These are phyloP conservation scores for Nesidiocoris tenuis DNA, from an alignment of 2,888 invertebrate species.

Conservation along the genomic window DNA sequence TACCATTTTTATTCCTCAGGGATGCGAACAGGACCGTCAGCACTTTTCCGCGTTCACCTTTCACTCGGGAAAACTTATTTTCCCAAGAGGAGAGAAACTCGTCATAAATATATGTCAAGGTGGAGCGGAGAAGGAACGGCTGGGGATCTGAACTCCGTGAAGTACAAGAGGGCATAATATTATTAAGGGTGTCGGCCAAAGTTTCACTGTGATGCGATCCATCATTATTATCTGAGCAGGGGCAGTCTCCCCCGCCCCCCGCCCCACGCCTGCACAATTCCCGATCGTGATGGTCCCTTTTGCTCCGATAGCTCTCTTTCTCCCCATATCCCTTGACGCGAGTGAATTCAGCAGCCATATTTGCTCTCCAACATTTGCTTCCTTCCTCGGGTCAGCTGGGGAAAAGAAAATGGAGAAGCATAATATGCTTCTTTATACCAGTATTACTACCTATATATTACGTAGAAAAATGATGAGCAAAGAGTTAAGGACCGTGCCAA, in stretches of 20 bases:
- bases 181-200: constrained; percentile 48
- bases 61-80: constrained; percentile 28
- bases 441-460: no score
- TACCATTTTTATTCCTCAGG: not conserved
- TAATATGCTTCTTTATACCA: no score
- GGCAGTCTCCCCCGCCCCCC: constrained; percentile 35
- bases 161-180: constrained; percentile 49
- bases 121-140: constrained; percentile 34
- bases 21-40: not conserved
- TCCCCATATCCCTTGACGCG: no score
- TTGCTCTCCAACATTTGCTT: constrained; percentile 46
- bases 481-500: no score
- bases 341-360: constrained; percentile 38
- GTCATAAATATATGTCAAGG: constrained; percentile 45
- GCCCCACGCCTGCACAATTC: not conserved
- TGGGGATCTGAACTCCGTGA: constrained; percentile 38
- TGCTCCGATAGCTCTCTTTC: not conserved
- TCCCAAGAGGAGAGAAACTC: constrained; percentile 22
- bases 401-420: constrained; percentile 16
- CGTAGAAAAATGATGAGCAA: no score
- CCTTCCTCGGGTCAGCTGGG: constrained; percentile 12
- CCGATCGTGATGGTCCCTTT: not conserved
- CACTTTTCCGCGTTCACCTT: not conserved
- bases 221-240: constrained; percentile 50
- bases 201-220: constrained; percentile 49